phyloP scores from a whole-genome alignment of 1,140 invertebrate species.

The Achatina immaculata region DNA sequence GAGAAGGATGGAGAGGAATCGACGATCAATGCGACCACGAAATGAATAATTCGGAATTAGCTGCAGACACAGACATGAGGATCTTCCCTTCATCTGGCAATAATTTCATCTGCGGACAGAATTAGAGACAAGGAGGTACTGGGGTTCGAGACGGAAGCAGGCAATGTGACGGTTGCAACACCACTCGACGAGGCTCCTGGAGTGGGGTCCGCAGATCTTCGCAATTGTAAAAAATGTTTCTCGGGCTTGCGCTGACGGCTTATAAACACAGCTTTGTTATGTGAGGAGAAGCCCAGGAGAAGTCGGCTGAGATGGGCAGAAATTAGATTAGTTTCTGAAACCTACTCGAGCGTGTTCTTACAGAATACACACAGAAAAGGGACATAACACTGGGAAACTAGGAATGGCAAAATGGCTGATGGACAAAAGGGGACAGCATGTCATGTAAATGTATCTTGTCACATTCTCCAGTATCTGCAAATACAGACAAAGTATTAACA shows the following conservation, averaged over 20 bases:
- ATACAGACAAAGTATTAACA: no score
- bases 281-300: not conserved
- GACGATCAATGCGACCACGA: not conserved
- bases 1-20: not conserved
- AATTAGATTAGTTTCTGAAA: conserved; percentile 32
- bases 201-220: not conserved
- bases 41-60: conserved; percentile 36
- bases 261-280: not conserved
- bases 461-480: no score
- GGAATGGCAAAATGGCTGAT: no score
- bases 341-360: not conserved
- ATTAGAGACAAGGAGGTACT: conserved; percentile 6
- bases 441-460: no score
- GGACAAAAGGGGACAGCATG: no score
- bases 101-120: conserved; percentile 36
- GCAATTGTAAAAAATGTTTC: not conserved
- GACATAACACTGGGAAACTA: not conserved
- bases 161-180: not conserved
- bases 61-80: not conserved
- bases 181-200: no score
- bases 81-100: conserved; percentile 10
- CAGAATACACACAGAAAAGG: not conserved
- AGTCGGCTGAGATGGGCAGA: conserved; percentile 13
- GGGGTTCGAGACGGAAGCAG: not conserved
- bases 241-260: not conserved